Percentiles rank a stretch among this genome's conserved stretches.
Evolutionary conservation across 2,113 vertebrate genomes (phyloP).

Genomic region (Pseudolaguvia tuberculata): DNA sequence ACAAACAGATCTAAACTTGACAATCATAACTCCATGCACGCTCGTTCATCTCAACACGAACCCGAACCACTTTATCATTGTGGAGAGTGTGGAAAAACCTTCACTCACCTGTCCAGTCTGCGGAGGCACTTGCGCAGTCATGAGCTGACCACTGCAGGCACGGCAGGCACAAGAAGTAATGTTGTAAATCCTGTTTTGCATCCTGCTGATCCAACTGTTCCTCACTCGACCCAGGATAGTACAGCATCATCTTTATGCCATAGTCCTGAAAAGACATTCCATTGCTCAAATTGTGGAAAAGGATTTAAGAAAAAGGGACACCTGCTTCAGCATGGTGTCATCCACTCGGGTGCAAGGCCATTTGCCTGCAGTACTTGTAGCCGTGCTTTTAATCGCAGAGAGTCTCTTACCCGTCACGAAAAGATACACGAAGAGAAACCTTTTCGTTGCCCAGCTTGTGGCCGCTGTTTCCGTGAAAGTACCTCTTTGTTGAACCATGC

Average conservation of each 20-base stretch:
- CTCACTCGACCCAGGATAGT: constrained; percentile 71
- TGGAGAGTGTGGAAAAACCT: constrained; percentile 74
- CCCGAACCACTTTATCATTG: constrained; percentile 69
- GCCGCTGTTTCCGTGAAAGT: constrained; percentile 84
- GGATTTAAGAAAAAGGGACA: constrained; percentile 90
- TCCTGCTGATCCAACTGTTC: constrained; percentile 65
- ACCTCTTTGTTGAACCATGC: constrained; percentile 88
- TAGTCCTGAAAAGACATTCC: constrained; percentile 74
- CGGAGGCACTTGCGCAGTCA: constrained; percentile 76
- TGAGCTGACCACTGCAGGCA: constrained; percentile 72
- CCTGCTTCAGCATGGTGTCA: constrained; percentile 90
- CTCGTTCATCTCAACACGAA: constrained; percentile 62
- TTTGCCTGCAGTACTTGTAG: constrained; percentile 83
- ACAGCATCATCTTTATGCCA: constrained; percentile 61
- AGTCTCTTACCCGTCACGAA: constrained; percentile 88
- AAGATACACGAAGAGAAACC: constrained; percentile 89
- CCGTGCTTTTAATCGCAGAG: constrained; percentile 89
- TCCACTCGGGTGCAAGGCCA: constrained; percentile 87
- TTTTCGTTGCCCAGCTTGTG: constrained; percentile 83
- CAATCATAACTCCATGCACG: constrained; percentile 65
- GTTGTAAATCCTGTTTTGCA: constrained; percentile 68
- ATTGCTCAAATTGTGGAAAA: constrained; percentile 87
- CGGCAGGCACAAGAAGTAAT: constrained; percentile 63
- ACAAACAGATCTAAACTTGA: constrained; percentile 71
- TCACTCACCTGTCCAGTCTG: constrained; percentile 76